Conservation (phyloP, 1,140 invertebrate species). For the Musca domestica region DNA sequence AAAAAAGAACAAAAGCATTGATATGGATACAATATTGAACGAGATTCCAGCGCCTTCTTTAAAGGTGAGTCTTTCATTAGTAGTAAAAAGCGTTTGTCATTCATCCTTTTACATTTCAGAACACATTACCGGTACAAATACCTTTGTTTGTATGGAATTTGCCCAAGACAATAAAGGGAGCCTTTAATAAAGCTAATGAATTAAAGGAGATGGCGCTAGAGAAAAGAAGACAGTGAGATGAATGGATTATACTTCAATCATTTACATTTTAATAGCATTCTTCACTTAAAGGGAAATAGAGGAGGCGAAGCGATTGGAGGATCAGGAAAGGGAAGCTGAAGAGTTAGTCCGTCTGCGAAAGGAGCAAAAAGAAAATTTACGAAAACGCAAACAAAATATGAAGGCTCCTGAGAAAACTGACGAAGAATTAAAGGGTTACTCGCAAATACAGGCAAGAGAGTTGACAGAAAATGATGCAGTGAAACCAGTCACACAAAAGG, state of each 20-base stretch:
- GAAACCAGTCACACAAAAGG: constrained; percentile 46
- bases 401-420: constrained; percentile 51
- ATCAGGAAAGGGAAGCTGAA: constrained; percentile 52
- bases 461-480: constrained; percentile 42
- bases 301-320: constrained; percentile 46
- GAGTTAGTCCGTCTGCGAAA: constrained; percentile 52
- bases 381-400: constrained; percentile 46
- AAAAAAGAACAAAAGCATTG: constrained; percentile 64
- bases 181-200: constrained; percentile 55
- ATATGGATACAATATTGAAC: constrained; percentile 66
- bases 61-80: constrained; percentile 53
- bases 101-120: constrained; percentile 29
- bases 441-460: constrained; percentile 41
- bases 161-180: constrained; percentile 59
- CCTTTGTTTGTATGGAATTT: constrained; percentile 65
- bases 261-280: neutral
- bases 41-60: constrained; percentile 76
- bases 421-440: constrained; percentile 48
- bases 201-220: constrained; percentile 61
- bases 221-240: constrained; percentile 56
- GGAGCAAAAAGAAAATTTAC: constrained; percentile 49
- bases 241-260: neutral
- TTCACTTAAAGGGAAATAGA: constrained; percentile 39
- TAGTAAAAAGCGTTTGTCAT: no score
- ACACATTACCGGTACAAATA: constrained; percentile 83